Evolutionary conservation across 2,888 invertebrate species (phyloP).

Genomic region (Cephalotes varians): DNA sequence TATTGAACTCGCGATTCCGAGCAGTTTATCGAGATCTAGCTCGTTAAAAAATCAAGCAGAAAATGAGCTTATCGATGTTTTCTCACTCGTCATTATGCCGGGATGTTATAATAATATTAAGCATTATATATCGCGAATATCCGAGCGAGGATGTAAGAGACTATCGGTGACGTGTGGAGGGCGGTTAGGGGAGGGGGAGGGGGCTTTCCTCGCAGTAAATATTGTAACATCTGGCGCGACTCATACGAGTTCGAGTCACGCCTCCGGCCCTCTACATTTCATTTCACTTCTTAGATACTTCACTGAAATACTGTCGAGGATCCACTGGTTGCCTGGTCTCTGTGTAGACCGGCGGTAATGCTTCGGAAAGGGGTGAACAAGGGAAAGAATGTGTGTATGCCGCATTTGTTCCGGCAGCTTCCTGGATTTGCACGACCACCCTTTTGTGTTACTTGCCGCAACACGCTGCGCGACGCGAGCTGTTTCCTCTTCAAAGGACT

Average conservation of each 20-base stretch:
- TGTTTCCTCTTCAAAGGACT: conserved; percentile 64
- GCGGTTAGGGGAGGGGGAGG: conserved; percentile 1
- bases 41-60: not conserved
- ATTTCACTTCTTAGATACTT: conserved; percentile 82
- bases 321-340: conserved; percentile 69
- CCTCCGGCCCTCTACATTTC: conserved; percentile 81
- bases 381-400: conserved; percentile 43
- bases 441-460: conserved; percentile 32
- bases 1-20: not conserved
- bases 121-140: conserved; percentile 58
- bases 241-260: conserved; percentile 83
- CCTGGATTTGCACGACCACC: conserved; percentile 68
- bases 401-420: conserved; percentile 68
- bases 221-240: conserved; percentile 83
- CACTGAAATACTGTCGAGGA: conserved; percentile 79
- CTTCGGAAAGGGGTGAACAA: conserved; percentile 43
- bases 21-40: not conserved
- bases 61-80: not conserved
- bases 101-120: conserved; percentile 73
- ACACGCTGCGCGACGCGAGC: conserved; percentile 39
- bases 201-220: conserved; percentile 79
- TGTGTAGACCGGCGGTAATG: conserved; percentile 58
- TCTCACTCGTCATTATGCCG: conserved; percentile 6
- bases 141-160: conserved; percentile 59
- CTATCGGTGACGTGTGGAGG: conserved; percentile 55